Percentiles rank a stretch among this genome's conserved stretches.
Conservation (phyloP, 2,888 invertebrate species). For the Rambutsinella grinnellia region DNA sequence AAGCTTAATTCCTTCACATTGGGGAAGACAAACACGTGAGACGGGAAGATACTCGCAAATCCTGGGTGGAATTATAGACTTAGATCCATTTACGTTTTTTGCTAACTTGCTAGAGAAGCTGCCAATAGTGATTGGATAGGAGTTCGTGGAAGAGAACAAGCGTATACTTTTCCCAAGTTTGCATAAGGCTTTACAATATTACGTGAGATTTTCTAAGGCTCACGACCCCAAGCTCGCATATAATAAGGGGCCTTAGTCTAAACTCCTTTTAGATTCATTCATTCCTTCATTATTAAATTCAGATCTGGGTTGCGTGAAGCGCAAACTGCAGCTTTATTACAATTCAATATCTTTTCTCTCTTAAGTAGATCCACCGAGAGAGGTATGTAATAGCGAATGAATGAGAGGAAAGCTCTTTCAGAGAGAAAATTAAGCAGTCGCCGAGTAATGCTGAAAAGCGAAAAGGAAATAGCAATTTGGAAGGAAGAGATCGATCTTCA, state of each 20-base stretch:
- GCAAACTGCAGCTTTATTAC: background rate
- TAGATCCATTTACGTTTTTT: slow-evolving; percentile 17
- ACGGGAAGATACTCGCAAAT: slow-evolving; percentile 17
- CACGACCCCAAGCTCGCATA: background rate
- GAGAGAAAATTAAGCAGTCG: background rate
- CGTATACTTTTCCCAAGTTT: background rate
- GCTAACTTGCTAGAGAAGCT: background rate
- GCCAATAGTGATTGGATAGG: background rate
- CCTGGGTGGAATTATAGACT: slow-evolving; percentile 24
- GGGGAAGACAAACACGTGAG: slow-evolving; percentile 15
- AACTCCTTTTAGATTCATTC: background rate
- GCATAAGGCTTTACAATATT: background rate
- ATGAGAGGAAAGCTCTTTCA: background rate
- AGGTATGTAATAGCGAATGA: background rate
- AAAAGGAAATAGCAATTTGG: slow-evolving; percentile 8
- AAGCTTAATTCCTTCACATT: background rate
- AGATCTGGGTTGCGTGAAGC: background rate
- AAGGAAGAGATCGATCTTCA: slow-evolving; percentile 13
- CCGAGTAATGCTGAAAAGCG: background rate
- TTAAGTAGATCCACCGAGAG: background rate
- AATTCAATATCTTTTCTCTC: background rate
- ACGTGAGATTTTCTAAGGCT: background rate
- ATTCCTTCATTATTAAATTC: background rate
- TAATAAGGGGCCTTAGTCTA: background rate
- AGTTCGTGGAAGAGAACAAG: background rate